These are phyloP conservation scores for Furnarius figulus DNA, from an alignment of 2,113 vertebrate species.

Conservation along the genomic window DNA sequence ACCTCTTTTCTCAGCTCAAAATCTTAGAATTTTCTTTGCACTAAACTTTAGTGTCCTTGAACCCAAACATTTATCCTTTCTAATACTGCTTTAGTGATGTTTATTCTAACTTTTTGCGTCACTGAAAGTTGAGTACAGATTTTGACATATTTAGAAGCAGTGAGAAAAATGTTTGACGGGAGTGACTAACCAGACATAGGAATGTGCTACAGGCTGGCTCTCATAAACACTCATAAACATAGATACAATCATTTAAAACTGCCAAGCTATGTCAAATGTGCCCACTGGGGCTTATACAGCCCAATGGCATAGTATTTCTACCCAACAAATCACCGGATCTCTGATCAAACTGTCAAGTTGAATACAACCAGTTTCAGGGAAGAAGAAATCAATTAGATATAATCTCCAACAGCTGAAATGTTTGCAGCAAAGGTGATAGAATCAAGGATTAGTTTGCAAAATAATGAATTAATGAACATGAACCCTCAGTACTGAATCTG, in stretches of 20 bases:
- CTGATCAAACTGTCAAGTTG: not conserved
- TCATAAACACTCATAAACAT: rapidly evolving
- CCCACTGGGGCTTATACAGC: not conserved
- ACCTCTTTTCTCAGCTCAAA: not conserved
- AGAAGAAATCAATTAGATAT: not conserved
- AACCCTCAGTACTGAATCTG: not conserved
- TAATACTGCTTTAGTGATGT: not conserved
- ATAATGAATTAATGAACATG: not conserved
- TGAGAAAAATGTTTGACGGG: not conserved
- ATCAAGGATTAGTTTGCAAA: not conserved
- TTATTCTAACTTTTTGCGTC: not conserved
- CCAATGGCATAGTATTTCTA: not conserved
- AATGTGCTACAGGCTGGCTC: not conserved
- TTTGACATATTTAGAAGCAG: not conserved
- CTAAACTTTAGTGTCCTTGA: not conserved
- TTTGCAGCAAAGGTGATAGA: not conserved
- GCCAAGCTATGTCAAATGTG: not conserved
- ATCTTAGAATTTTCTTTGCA: not conserved
- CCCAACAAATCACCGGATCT: not conserved
- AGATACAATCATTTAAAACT: not conserved
- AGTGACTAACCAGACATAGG: not conserved
- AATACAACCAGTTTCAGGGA: not conserved
- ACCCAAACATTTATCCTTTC: not conserved
- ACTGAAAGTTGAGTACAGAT: not conserved
- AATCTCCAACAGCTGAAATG: not conserved